Evolutionary conservation across 2,113 vertebrate genomes (phyloP).

Genomic region (Phaetusa simplex): DNA sequence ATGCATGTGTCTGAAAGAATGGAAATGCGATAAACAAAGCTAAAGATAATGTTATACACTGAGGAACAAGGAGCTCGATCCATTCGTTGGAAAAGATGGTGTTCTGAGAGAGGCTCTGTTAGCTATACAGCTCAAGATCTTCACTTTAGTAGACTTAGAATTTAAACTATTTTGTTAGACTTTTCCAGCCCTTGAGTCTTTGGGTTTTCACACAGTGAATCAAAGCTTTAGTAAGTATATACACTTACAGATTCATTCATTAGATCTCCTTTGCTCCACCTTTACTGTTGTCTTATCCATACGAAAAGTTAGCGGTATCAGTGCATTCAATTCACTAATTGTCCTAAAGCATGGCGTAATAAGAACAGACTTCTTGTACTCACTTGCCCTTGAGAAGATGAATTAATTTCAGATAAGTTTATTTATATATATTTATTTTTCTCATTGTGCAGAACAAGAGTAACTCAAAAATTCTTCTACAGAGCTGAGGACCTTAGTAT

Average conservation of each 20-base stretch:
- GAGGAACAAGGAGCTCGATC: background rate
- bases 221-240: background rate
- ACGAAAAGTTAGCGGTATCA: background rate
- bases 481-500: background rate
- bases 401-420: background rate
- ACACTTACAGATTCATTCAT: background rate
- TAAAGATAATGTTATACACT: background rate
- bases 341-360: background rate
- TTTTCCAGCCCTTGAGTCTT: background rate
- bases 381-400: background rate
- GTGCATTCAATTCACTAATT: background rate
- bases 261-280: background rate
- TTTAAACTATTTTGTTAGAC: background rate
- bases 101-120: background rate
- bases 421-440: background rate
- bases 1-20: background rate
- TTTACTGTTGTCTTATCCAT: background rate
- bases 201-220: background rate
- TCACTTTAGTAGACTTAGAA: background rate
- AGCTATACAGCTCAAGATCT: background rate
- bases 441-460: background rate
- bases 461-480: background rate
- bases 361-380: background rate
- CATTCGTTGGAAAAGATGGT: background rate
- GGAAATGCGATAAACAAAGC: background rate